A percentile compares a stretch with the other conserved stretches of the same genome.
Evolutionary conservation across 2,797 vertebrate species (phyloP).

Genomic region (Crax fasciolata): DNA sequence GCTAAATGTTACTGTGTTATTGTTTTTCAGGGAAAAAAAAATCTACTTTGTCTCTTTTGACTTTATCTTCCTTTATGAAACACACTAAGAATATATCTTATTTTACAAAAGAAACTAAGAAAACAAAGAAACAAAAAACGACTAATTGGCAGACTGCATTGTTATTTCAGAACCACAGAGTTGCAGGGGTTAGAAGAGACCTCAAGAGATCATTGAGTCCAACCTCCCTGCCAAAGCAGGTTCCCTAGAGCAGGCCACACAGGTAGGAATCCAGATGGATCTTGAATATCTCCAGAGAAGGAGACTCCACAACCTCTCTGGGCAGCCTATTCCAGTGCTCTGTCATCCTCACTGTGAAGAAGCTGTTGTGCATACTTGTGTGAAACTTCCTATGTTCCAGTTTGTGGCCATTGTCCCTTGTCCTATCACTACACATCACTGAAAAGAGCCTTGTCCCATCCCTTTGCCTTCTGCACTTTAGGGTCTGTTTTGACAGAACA

Average conservation of each 20-base stretch:
- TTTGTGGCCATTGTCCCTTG: too few species aligned
- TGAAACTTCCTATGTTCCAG: too few species aligned
- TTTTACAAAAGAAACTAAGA: too few species aligned
- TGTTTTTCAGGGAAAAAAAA: not conserved
- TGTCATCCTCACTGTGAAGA: too few species aligned
- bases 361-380: too few species aligned
- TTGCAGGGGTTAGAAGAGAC: not conserved
- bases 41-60: not conserved
- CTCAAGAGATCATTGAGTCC: not conserved
- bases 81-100: too few species aligned
- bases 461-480: too few species aligned
- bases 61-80: not conserved
- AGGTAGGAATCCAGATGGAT: not conserved
- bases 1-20: not conserved
- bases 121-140: not conserved
- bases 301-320: not conserved
- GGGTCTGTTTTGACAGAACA: too few species aligned
- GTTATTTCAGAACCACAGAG: not conserved
- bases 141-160: rapidly evolving
- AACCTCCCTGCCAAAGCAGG: not conserved
- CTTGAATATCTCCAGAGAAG: not conserved
- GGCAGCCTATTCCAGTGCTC: not conserved
- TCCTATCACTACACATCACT: too few species aligned
- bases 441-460: too few species aligned
- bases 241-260: not conserved